phyloP scores from a whole-genome alignment of 2,888 invertebrate species.

The Entomobrya proxima region DNA sequence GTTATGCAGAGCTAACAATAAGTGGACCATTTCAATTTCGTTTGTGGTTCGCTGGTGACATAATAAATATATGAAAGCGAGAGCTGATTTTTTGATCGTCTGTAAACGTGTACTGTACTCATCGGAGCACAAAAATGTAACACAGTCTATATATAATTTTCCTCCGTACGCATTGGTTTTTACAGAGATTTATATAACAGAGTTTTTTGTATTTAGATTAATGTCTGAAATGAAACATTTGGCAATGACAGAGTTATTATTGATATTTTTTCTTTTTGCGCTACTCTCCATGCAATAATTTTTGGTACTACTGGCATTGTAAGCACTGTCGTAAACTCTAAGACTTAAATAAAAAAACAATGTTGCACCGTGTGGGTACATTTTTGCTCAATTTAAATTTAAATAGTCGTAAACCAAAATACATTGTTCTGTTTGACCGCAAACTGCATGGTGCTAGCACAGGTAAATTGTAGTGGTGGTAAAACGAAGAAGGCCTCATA shows the following conservation, averaged over 20 bases:
- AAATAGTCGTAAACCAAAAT: slow-evolving; percentile 33
- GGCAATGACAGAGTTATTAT: slow-evolving; percentile 68
- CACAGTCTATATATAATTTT: not conserved
- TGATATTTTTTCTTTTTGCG: slow-evolving; percentile 50
- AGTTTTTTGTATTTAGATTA: slow-evolving; percentile 47
- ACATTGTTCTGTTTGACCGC: slow-evolving; percentile 31
- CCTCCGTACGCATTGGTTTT: slow-evolving; percentile 16
- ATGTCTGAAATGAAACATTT: slow-evolving; percentile 60
- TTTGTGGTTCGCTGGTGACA: slow-evolving; percentile 68
- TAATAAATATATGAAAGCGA: slow-evolving; percentile 64
- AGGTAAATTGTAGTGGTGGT: not conserved
- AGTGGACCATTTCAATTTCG: slow-evolving; percentile 65
- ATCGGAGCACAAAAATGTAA: slow-evolving; percentile 57
- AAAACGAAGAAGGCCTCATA: not conserved
- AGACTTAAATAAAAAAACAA: not conserved
- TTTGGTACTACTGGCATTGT: not conserved
- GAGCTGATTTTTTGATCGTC: slow-evolving; percentile 58
- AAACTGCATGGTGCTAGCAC: not conserved
- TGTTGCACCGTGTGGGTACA: not conserved
- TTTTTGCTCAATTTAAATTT: slow-evolving; percentile 23
- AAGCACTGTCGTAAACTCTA: not conserved
- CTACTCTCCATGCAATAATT: slow-evolving; percentile 9
- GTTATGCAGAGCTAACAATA: slow-evolving; percentile 53
- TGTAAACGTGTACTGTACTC: slow-evolving; percentile 50
- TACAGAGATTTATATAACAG: slow-evolving; percentile 34